Conservation (phyloP, 2,888 invertebrate species). For the Laothoe populi region DNA sequence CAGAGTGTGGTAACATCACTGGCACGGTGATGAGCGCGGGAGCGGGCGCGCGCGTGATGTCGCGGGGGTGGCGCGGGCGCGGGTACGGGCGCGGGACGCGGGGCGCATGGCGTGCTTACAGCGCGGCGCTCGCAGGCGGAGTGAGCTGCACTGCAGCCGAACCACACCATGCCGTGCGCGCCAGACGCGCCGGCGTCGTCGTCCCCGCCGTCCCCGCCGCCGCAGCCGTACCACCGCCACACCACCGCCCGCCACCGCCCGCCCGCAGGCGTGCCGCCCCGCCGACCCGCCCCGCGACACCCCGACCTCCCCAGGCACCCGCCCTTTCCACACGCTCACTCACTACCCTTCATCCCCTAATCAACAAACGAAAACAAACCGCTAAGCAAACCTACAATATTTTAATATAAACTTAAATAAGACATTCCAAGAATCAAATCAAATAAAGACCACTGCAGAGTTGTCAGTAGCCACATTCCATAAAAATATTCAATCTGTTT, state of each 20-base stretch:
- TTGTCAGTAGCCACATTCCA: neutral
- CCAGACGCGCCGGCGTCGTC: slow-evolving; percentile 72
- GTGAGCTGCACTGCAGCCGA: slow-evolving; percentile 45
- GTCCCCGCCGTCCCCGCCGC: slow-evolving; percentile 44
- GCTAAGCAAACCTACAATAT: neutral
- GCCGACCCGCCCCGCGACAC: slow-evolving; percentile 42
- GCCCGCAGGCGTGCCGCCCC: slow-evolving; percentile 35
- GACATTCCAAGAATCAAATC: neutral
- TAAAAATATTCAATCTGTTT: neutral
- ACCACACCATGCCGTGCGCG: slow-evolving; percentile 43
- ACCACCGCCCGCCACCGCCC: slow-evolving; percentile 41
- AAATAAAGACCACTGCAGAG: neutral
- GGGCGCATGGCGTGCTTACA: slow-evolving; percentile 66
- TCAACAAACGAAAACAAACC: neutral
- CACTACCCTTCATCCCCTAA: slow-evolving; percentile 21
- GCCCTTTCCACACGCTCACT: slow-evolving; percentile 34
- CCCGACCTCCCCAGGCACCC: slow-evolving; percentile 42
- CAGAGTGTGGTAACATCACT: slow-evolving; percentile 77
- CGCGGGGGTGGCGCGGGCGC: slow-evolving; percentile 59
- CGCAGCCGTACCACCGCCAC: slow-evolving; percentile 46
- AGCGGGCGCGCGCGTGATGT: slow-evolving; percentile 58
- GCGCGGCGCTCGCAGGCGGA: slow-evolving; percentile 66
- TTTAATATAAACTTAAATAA: neutral
- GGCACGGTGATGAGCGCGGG: slow-evolving; percentile 68
- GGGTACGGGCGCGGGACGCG: slow-evolving; percentile 46